Evolutionary conservation across 2,888 invertebrate genomes (phyloP).

Genomic region (Caenorhabditis sp.): DNA sequence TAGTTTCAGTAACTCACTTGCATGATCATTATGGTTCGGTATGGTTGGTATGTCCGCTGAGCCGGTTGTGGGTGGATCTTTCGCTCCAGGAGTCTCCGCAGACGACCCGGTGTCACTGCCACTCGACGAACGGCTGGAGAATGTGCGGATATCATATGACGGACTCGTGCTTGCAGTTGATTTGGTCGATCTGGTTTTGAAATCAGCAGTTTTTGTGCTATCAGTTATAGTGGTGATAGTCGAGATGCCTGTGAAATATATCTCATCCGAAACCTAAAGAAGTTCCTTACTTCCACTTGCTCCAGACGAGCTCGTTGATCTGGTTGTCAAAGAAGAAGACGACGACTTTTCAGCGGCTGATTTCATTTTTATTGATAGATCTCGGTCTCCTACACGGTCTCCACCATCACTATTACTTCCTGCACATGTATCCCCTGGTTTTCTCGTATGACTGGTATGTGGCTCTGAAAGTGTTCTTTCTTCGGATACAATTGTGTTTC

Average conservation of each 20-base stretch:
- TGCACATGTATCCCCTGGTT: too few species aligned
- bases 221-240: neutral
- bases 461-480: too few species aligned
- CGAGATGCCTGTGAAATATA: neutral
- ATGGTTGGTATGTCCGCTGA: neutral
- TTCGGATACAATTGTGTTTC: neutral
- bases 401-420: too few species aligned
- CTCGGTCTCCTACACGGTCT: too few species aligned
- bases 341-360: neutral
- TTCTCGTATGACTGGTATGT: too few species aligned
- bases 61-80: neutral
- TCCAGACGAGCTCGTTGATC: neutral
- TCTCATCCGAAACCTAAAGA: neutral
- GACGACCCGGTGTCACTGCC: constrained; percentile 16
- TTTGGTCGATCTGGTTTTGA: neutral
- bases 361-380: constrained; percentile 3
- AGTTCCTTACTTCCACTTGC: constrained; percentile 12
- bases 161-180: constrained; percentile 9
- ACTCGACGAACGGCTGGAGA: constrained; percentile 8
- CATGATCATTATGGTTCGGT: constrained; percentile 38
- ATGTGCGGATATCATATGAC: neutral
- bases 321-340: neutral
- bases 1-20: neutral
- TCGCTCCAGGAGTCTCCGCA: constrained; percentile 8
- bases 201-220: too few species aligned